Base-by-base conservation (phyloP, 1,140 invertebrate species). In the Batillaria attramentaria region DNA sequence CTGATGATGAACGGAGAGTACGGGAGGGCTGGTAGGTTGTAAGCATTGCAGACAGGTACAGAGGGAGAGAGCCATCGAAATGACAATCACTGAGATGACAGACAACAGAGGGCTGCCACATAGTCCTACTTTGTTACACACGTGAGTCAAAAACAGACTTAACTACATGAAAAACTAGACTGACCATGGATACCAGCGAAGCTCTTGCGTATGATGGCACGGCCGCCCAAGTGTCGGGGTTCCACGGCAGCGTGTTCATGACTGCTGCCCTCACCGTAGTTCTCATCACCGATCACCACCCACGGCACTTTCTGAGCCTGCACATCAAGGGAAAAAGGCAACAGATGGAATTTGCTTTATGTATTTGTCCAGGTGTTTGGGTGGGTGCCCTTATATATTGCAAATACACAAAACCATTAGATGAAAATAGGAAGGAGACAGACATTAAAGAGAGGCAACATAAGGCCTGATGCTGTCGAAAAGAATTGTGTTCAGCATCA, bases 181-280 rank as follows among this genome's bases (percentile, higher is more conserved):
- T 85, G 86, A 93, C 93, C 93, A 92, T 99, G 99, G 90, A 99
- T 99, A 90, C 99, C 94, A 68, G 99, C 99, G 92, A 99, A 99
- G 73, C 97, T 98, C 92, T 99, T 99, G 41, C 99, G 97, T 89
- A 99, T 99, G 87, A 99, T 99, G 54, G 98, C 99, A 43, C 97
- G 93, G 6, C 97, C 99, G 79, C 94, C 94, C 37, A 95, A 90
- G 92, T 95, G 94, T 79, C 94, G 90, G 1, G 99, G 99, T 91
- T 99, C 99, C 10, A 99, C 92, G 72, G 99, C 99, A 80, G 99
- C 99, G 92, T 99, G 99, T 92, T 99, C 98, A 90, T 98, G 94
- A 85, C 93, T 94, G 84, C 94, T 95, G 18, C 95, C 97, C 91
- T 98, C 97, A 81, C 98, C 99, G 93, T 99, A 99, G 93, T 99